Evolutionary conservation across 53 echinoderm and acorn worm species (phyloP), one percentile per base, ranked within the genome.

Genomic region (Henricia sp.): DNA sequence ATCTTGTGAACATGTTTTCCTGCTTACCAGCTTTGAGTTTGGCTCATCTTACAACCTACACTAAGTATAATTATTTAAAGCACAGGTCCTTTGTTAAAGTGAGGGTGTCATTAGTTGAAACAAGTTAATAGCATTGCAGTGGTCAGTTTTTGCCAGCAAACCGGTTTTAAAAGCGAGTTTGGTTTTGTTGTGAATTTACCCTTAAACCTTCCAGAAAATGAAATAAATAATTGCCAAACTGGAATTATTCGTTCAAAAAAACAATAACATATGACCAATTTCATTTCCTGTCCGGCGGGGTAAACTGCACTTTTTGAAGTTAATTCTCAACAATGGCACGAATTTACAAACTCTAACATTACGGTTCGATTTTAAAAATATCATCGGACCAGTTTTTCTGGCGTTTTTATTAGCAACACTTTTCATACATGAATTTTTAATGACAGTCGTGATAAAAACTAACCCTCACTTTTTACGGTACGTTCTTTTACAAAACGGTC

Each of bases 401-500:
- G 27, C 29, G 25, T 76, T 46, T 28, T 63, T 80, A 59, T 64
- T 80, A 64, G 62, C 30, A 80, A 64, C 64, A 64, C 34, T 26
- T 62, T 80, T 80, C 50, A 80, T 50, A 80, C 29, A 77, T 44
- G 77, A 62, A 77, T 50, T 26, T 10, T 28, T 20, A 77, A 44
- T 64, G 80, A 57, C 54, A 73, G 42, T 63, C n/a, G 1, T 54
- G 43, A 43, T 33, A 9, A 39, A 64, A 63, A 46, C 58, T 77
- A 77, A 80, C 64, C 80, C 80, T 80, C 63, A 64, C 80, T 80
- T 80, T 19, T 73, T 53, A 73, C 73, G 59, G 38, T 77, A 26
- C 17, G 6, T 59, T 19, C 17, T 77, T n/a, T 37, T 54, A 52
- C 23, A 52, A n/a, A 73, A 73, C 52, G 52, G 54, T 54, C 36